Evolutionary conservation across 1,140 invertebrate genomes (phyloP).

Genomic region (Saccostrea cuccullata): DNA sequence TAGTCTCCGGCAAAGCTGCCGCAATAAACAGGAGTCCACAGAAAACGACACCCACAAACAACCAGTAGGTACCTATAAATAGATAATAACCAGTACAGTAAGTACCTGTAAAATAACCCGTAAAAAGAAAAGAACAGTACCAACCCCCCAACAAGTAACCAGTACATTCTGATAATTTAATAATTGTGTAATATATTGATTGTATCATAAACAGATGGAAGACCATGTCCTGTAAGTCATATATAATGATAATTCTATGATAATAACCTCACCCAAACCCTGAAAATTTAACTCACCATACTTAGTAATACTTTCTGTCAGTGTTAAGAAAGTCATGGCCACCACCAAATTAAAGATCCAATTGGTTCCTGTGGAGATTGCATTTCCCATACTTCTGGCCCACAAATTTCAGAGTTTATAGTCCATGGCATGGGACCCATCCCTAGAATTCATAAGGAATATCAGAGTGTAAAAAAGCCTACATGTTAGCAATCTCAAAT

Average conservation of each 20-base stretch:
- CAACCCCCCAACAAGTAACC: too few relatives aligned
- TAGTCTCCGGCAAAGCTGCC: constrained; percentile 92
- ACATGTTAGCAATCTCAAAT: not conserved
- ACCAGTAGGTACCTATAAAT: constrained; percentile 88
- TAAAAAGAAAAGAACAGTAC: not conserved
- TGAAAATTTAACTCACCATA: constrained; percentile 78
- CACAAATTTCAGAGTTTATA: constrained; percentile 84
- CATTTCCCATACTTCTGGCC: constrained; percentile 82
- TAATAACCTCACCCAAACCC: too few relatives aligned
- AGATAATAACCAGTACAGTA: too few relatives aligned
- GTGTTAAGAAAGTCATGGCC: constrained; percentile 82
- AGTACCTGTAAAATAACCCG: not conserved
- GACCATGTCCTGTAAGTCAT: too few relatives aligned
- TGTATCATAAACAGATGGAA: too few relatives aligned
- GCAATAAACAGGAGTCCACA: constrained; percentile 88
- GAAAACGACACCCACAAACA: constrained; percentile 87
- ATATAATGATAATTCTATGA: too few relatives aligned
- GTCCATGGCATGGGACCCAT: constrained; percentile 85
- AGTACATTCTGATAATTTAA: too few relatives aligned
- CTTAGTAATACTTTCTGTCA: constrained; percentile 80
- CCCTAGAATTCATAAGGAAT: constrained; percentile 69
- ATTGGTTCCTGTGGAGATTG: constrained; percentile 82
- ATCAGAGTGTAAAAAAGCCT: not conserved
- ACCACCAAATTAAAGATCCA: constrained; percentile 83
- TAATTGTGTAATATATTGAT: too few relatives aligned